A percentile compares a stretch with the other conserved stretches of the same genome.
phyloP scores from a whole-genome alignment of 2,888 invertebrate species.

The Timema podura region DNA sequence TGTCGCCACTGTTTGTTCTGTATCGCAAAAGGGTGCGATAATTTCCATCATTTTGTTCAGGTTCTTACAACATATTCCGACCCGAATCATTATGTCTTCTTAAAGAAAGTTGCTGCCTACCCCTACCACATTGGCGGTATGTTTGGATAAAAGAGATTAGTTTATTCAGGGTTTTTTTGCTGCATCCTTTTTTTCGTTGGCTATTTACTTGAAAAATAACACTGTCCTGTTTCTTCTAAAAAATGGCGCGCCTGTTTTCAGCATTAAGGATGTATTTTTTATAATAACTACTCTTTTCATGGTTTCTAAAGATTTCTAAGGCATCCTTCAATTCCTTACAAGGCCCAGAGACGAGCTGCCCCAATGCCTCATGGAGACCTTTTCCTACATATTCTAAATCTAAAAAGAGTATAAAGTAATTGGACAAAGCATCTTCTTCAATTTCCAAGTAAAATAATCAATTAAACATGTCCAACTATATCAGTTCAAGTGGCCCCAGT shows the following conservation, averaged over 20 bases:
- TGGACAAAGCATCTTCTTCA: neutral
- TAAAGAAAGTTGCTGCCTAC: too few species aligned
- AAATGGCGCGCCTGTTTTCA: neutral
- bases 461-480: too few species aligned
- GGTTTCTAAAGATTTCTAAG: neutral
- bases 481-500: too few species aligned
- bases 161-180: slow-evolving; percentile 1
- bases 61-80: neutral
- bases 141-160: neutral
- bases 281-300: neutral
- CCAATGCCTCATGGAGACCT: neutral
- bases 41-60: neutral
- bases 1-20: neutral
- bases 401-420: neutral
- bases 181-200: neutral
- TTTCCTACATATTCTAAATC: neutral
- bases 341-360: neutral
- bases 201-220: neutral
- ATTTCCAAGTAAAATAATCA: too few species aligned
- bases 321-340: neutral
- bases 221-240: neutral
- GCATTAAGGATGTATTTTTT: neutral
- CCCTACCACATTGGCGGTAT: neutral
- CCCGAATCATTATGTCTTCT: neutral
- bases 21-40: neutral